Evolutionary conservation across 2,113 vertebrate species (phyloP).

Genomic region (Triplophysa siluroides): DNA sequence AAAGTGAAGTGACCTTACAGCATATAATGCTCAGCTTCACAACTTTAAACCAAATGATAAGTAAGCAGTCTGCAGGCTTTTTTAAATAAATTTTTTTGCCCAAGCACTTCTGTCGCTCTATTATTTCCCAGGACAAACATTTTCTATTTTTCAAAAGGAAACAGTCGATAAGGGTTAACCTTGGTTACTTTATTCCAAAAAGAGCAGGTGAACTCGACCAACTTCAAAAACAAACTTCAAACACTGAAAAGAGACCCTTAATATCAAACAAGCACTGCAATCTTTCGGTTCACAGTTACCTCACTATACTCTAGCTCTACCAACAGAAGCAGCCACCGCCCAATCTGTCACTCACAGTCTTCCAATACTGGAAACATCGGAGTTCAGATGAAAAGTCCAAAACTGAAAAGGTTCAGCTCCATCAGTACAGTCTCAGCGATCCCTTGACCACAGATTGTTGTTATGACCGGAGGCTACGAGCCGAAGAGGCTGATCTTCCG

Average conservation of each 20-base stretch:
- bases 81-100: conserved; percentile 1
- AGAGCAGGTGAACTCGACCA: conserved; percentile 26
- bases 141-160: conserved; percentile 19
- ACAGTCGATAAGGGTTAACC: conserved; percentile 31
- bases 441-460: conserved; percentile 64
- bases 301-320: background rate
- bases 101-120: background rate
- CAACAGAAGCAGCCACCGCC: conserved; percentile 18
- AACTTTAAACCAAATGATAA: conserved; percentile 10
- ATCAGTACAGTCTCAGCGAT: conserved; percentile 56
- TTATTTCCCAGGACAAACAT: conserved; percentile 32
- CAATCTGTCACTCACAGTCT: conserved; percentile 50
- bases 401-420: conserved; percentile 55
- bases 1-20: conserved; percentile 19
- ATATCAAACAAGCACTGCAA: conserved; percentile 34
- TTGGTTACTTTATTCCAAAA: conserved; percentile 35
- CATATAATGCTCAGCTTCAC: background rate
- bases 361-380: conserved; percentile 53
- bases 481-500: conserved; percentile 60
- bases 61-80: background rate
- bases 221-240: conserved; percentile 48
- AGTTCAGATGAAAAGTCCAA: conserved; percentile 50
- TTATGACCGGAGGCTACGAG: conserved; percentile 65
- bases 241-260: conserved; percentile 38
- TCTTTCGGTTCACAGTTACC: background rate